Conservation (phyloP, 2,888 invertebrate species). For the Rutpela maculata region DNA sequence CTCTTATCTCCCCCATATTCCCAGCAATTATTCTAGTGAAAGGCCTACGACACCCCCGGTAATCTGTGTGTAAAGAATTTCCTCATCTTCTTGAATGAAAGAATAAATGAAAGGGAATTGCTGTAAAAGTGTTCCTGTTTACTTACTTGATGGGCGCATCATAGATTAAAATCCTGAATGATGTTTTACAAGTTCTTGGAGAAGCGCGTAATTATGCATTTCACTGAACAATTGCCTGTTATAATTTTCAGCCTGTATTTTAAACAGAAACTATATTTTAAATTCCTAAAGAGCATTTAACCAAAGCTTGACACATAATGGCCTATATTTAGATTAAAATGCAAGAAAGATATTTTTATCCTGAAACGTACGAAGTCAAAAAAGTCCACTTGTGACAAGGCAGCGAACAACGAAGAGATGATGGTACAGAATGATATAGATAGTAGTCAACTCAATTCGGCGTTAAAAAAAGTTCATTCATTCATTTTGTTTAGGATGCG, state of each 20-base stretch:
- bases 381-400: no score
- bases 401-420: no score
- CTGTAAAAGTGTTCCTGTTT: slow-evolving; percentile 46
- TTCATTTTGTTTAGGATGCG: no score
- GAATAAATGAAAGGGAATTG: slow-evolving; percentile 39
- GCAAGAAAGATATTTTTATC: no score
- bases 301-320: background rate
- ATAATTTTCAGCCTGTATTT: background rate
- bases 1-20: slow-evolving; percentile 22
- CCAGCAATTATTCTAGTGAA: slow-evolving; percentile 46
- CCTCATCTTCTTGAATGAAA: slow-evolving; percentile 37
- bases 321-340: no score
- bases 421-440: no score
- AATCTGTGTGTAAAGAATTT: slow-evolving; percentile 43
- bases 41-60: slow-evolving; percentile 40
- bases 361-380: no score
- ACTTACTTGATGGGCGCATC: slow-evolving; percentile 39
- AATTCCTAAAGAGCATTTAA: background rate
- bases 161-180: slow-evolving; percentile 42
- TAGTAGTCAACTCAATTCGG: no score
- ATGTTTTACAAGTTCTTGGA: slow-evolving; percentile 26
- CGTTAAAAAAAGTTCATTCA: no score
- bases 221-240: slow-evolving; percentile 28
- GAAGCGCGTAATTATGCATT: slow-evolving; percentile 37
- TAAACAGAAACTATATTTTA: background rate